Evolutionary conservation across 2,113 vertebrate species (phyloP), one percentile per base, ranked within the genome.

Genomic region (Ageneiosus marmoratus): DNA sequence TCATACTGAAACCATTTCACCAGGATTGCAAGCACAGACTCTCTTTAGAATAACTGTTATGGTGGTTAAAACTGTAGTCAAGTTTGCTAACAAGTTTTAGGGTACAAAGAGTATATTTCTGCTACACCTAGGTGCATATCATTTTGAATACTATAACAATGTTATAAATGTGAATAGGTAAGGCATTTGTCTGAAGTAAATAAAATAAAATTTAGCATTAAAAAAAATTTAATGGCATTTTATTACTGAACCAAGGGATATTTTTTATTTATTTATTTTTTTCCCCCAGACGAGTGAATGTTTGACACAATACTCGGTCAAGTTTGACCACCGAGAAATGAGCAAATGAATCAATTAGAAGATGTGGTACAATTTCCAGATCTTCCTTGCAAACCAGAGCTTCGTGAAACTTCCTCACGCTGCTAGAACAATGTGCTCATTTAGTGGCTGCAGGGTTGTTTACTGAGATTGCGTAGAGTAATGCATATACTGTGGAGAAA

Each of bases 311-410:
- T 24, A 9, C 67, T 80, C 48, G 53, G 78, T 67, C 78, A 15
- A 0, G 3, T 53, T 67, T 51, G 48, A 65, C 78, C 62, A 69
- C 20, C 0, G 46, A 67, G 48, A 80, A 69, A 69, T 37, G 62
- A 80, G 63, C 29, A n/a, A 80, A 67, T 69, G 62, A 46, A 69
- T 53, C 62, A 53, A 62, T 80, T 51, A 34, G 60, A 67, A 77
- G 46, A 34, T 67, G 60, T 67, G 73, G 32, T 48, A 44, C 34
- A 55, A 29, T 62, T 48, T 65, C 48, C 51, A 56, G 82, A 62
- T 75, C 78, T 67, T 44, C 82, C 41, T 20, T 83, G 82, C 79
- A 55, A 32, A 80, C 79, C 16, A 6, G 48, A 67, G 48, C 63
- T 80, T 80, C 37, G 69, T 62, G 32, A 75, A 81, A 74, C 69